Conservation (phyloP, 2,797 vertebrate species). For the Sebastes goodei region DNA sequence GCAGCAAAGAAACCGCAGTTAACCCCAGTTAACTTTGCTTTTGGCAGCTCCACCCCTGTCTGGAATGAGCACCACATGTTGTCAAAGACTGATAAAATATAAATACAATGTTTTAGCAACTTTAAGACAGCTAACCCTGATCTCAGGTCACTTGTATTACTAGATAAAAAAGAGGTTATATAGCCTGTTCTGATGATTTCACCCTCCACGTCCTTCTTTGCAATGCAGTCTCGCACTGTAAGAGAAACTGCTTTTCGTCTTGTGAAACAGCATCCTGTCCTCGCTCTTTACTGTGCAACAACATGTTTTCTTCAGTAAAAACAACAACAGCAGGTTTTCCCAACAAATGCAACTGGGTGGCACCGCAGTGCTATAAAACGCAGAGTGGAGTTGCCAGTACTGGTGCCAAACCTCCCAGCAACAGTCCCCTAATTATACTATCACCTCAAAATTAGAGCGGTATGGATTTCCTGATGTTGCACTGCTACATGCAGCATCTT, state of each 20-base stretch:
- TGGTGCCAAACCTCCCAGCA: conserved; percentile 53
- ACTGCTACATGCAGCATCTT: conserved; percentile 42
- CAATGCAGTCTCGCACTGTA: not conserved
- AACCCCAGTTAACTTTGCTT: too few relatives aligned
- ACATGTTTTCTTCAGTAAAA: not conserved
- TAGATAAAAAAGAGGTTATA: not conserved
- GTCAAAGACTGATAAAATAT: too few relatives aligned
- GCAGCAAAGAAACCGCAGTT: too few relatives aligned
- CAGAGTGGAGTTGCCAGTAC: not conserved
- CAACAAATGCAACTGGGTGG: conserved; percentile 2
- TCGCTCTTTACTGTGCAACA: not conserved
- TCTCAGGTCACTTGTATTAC: not conserved
- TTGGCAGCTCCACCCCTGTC: too few relatives aligned
- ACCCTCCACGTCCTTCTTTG: not conserved
- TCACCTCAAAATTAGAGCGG: conserved; percentile 53
- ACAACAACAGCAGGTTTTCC: conserved; percentile 4
- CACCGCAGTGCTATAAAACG: conserved; percentile 1
- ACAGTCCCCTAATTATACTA: conserved; percentile 65
- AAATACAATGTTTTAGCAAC: too few relatives aligned
- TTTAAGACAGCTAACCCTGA: not conserved
- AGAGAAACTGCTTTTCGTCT: not conserved
- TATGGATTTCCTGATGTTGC: conserved; percentile 60
- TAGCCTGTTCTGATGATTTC: not conserved
- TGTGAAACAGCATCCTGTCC: not conserved
- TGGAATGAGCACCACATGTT: too few relatives aligned